These are phyloP conservation scores for Drymodes brunneopygia DNA, from an alignment of 2,113 vertebrate species.

Conservation along the genomic window DNA sequence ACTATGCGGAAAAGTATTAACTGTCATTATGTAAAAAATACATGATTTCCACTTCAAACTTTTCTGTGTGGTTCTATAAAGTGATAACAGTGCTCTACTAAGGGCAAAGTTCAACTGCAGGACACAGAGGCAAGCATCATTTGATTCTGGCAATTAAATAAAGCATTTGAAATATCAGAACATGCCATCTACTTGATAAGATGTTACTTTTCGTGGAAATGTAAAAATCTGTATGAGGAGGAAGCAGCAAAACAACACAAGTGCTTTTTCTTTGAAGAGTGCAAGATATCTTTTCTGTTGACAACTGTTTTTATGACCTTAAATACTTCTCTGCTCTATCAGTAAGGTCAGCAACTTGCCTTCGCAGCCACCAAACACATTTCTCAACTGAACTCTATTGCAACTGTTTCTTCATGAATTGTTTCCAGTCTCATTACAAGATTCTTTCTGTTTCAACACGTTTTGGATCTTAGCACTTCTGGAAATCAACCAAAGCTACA, in stretches of 20 bases:
- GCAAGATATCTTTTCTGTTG: background rate
- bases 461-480: background rate
- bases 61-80: background rate
- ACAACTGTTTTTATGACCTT: background rate
- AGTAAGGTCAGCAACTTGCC: background rate
- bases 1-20: background rate
- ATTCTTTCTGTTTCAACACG: background rate
- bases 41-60: background rate
- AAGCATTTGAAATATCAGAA: background rate
- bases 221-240: background rate
- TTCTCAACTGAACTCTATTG: background rate
- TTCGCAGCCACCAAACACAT: background rate
- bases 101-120: background rate
- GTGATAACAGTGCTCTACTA: background rate
- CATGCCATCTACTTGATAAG: background rate
- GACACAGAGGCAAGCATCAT: background rate
- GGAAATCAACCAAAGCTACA: background rate
- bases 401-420: background rate
- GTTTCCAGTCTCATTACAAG: background rate
- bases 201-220: background rate
- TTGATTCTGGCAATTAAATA: background rate
- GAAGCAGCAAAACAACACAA: background rate
- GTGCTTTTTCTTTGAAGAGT: background rate
- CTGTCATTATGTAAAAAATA: background rate
- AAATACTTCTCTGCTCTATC: background rate